These are phyloP conservation scores for Samia ricini DNA, from an alignment of 1,140 invertebrate species.

Conservation along the genomic window DNA sequence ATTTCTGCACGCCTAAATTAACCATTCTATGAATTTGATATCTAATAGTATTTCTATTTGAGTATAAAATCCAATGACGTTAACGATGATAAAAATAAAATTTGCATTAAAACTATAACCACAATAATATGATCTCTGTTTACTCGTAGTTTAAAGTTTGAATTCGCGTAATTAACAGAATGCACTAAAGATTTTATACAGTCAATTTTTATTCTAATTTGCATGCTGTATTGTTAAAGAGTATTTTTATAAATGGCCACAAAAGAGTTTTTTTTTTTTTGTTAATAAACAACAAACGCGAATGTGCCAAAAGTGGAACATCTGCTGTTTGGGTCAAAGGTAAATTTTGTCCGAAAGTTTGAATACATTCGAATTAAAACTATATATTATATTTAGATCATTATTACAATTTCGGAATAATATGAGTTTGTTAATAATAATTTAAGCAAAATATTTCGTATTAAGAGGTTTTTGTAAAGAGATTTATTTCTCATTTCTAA, in stretches of 20 bases:
- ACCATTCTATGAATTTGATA: not conserved
- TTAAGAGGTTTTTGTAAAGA: too few relatives aligned
- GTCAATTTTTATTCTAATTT: slow-evolving; percentile 59
- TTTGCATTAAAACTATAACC: not conserved
- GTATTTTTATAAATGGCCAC: slow-evolving; percentile 72
- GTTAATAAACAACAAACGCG: slow-evolving; percentile 72
- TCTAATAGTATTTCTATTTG: not conserved
- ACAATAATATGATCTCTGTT: not conserved
- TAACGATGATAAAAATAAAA: not conserved
- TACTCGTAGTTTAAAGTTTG: not conserved
- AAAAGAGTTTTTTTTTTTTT: slow-evolving; percentile 74
- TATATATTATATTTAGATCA: not conserved
- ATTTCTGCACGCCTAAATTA: slow-evolving; percentile 30
- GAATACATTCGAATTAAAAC: slow-evolving; percentile 47
- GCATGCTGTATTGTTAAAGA: slow-evolving; percentile 71
- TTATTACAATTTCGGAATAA: not conserved
- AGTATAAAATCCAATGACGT: not conserved
- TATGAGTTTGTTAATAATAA: not conserved
- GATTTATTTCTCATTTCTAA: too few relatives aligned
- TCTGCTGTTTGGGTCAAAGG: slow-evolving; percentile 51
- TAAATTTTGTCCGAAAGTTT: slow-evolving; percentile 18
- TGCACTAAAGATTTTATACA: slow-evolving; percentile 19
- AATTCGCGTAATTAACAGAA: not conserved
- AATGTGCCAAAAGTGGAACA: slow-evolving; percentile 65
- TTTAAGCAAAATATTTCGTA: too few relatives aligned